Evolutionary conservation across 2,797 vertebrate species (phyloP), one percentile per base, ranked within the genome.

Genomic region (Florisuga fusca): DNA sequence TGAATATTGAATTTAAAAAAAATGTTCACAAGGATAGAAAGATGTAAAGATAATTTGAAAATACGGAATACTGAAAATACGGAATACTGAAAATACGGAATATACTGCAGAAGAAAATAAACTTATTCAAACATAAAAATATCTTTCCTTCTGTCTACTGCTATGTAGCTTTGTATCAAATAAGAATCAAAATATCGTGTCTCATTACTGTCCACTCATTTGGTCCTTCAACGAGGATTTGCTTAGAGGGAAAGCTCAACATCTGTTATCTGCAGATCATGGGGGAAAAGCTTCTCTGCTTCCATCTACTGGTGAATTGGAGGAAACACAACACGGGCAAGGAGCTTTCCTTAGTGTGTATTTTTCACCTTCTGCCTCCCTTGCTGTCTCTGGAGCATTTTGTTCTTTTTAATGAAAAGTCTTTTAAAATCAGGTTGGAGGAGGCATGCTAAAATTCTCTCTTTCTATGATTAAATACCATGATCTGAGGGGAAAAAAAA

Each of bases 91-190:
- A 64, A 48, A 50, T 72, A 48, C 68, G 38, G 31, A 29, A 21
- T 51, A 50, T 9, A 43, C 15, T 76, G 14, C 22, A 43, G 58
- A 81, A 62, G 50, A 84, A 84, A 64, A 73, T 31, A 68, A 81
- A 82, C 78, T 14, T 80, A 38, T 74, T 53, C 54, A 85, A 72
- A 80, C 69, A 59, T 46, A 54, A 92, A 92, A 62, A 16, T 72
- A 34, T 14, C 31, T 62, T 87, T 96, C 51, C 61, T 82, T 79
- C 36, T 69, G 7, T 55, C 51, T 78, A 87, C 93, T 90, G 27
- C 12, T 36, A 79, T 61, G 45, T 94, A 78, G 51, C 81, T 95
- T 95, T 95, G 85, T 94, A 69, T 96, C 75, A 90, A 54, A 91
- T 67, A 45, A 62, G 53, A 92, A 67, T 75, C 58, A 88, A 89